phyloP scores from a whole-genome alignment of 2,888 invertebrate species.

The Odontocolon sp. region DNA sequence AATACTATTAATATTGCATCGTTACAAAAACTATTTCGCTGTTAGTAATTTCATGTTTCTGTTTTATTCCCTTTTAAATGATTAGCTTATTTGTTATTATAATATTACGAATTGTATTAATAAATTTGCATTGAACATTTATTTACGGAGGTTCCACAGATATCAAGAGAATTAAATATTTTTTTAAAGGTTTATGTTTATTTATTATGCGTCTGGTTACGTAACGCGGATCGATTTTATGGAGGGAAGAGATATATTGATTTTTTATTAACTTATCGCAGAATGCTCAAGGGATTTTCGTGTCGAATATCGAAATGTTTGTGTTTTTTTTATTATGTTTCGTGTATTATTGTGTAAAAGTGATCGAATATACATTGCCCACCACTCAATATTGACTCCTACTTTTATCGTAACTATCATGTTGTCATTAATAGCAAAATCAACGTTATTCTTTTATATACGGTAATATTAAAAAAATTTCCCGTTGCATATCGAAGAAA shows the following conservation, averaged over 20 bases:
- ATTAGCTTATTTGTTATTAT: slow-evolving; percentile 30
- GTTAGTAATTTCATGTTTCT: slow-evolving; percentile 44
- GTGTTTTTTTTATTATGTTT: slow-evolving; percentile 19
- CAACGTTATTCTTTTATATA: slow-evolving; percentile 5
- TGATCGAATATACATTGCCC: slow-evolving; percentile 25
- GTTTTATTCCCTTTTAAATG: slow-evolving; percentile 26
- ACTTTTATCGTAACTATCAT: too few species aligned
- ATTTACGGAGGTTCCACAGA: slow-evolving; percentile 24
- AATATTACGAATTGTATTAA: slow-evolving; percentile 7
- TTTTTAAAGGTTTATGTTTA: slow-evolving; percentile 14
- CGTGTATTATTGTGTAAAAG: slow-evolving; percentile 39
- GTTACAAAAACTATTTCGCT: slow-evolving; percentile 55
- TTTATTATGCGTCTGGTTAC: background rate
- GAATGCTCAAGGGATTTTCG: slow-evolving; percentile 7
- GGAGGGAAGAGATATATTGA: slow-evolving; percentile 25
- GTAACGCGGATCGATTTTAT: slow-evolving; percentile 30
- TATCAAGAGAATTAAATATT: slow-evolving; percentile 22
- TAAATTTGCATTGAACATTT: slow-evolving; percentile 28
- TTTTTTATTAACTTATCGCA: slow-evolving; percentile 13
- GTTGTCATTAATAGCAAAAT: slow-evolving; percentile 15
- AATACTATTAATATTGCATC: slow-evolving; percentile 30
- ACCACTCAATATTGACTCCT: too few species aligned
- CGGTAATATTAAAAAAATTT: slow-evolving; percentile 6
- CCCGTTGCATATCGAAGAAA: slow-evolving; percentile 36
- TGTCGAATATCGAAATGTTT: slow-evolving; percentile 47